Evolutionary conservation across 2,888 invertebrate species (phyloP).

Genomic region (Limnephilus auricula): DNA sequence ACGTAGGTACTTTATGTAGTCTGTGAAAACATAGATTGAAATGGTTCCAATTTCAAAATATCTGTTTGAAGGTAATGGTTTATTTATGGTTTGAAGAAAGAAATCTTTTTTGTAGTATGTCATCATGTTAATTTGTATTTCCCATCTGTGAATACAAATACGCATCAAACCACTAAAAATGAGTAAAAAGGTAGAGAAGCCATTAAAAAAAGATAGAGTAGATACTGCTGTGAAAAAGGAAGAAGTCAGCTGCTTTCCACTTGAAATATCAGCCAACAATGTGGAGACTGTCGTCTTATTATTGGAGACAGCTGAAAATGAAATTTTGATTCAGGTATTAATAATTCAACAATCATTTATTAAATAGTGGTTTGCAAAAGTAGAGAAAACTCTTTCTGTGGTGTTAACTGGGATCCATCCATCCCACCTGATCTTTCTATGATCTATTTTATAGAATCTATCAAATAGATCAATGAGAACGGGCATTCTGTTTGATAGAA

Average conservation of each 20-base stretch:
- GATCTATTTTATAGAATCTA: no score
- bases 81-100: no score
- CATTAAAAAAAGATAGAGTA: constrained; percentile 45
- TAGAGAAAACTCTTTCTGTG: background rate
- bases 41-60: background rate
- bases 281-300: constrained; percentile 75
- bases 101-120: background rate
- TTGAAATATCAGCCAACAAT: constrained; percentile 71
- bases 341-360: background rate
- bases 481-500: no score
- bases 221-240: constrained; percentile 49
- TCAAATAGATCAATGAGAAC: no score
- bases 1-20: background rate
- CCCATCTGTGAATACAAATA: background rate
- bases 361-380: background rate
- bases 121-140: background rate
- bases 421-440: no score
- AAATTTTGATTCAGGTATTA: constrained; percentile 75
- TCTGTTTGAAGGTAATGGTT: no score
- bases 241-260: constrained; percentile 44
- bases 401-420: no score
- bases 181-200: constrained; percentile 43
- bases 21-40: background rate
- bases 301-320: constrained; percentile 73
- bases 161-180: background rate